phyloP scores from a whole-genome alignment of 2,797 vertebrate genomes.

The Dendrocincla tyrannina region DNA sequence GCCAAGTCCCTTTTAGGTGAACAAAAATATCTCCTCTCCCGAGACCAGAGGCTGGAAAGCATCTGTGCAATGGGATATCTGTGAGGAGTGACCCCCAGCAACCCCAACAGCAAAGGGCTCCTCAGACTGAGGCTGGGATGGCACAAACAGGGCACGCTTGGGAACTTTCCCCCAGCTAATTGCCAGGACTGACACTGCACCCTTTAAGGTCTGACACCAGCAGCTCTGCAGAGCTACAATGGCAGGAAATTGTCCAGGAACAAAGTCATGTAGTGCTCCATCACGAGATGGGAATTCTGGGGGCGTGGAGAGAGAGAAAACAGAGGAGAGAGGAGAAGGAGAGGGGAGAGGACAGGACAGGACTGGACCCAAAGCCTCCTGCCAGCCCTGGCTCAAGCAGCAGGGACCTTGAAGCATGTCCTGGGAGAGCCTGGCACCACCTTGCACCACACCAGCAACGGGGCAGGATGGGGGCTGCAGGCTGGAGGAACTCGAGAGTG shows the following conservation, averaged over 20 bases:
- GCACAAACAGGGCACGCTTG: neutral
- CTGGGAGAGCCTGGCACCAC: neutral
- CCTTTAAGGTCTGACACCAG: neutral
- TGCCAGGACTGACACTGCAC: neutral
- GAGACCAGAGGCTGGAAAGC: neutral
- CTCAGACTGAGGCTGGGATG: neutral
- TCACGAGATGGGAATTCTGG: slow-evolving; percentile 14
- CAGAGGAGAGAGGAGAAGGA: neutral
- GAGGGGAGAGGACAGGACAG: neutral
- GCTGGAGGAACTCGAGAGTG: fast-evolving
- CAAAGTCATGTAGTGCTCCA: neutral
- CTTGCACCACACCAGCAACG: fast-evolving
- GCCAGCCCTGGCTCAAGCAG: neutral
- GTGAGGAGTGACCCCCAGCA: neutral
- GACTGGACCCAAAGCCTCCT: neutral
- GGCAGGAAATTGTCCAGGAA: slow-evolving; percentile 46
- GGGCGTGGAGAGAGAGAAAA: neutral
- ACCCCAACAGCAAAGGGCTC: neutral
- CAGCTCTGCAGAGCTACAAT: neutral
- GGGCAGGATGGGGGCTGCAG: neutral
- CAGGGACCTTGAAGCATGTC: fast-evolving
- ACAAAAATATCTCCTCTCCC: neutral
- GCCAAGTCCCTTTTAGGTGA: neutral
- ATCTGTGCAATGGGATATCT: neutral
- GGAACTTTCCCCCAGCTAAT: neutral